Percentiles rank a stretch among this genome's conserved stretches.
Evolutionary conservation across 2,113 vertebrate species (phyloP).

Genomic region (Misgurnus anguillicaudatus): DNA sequence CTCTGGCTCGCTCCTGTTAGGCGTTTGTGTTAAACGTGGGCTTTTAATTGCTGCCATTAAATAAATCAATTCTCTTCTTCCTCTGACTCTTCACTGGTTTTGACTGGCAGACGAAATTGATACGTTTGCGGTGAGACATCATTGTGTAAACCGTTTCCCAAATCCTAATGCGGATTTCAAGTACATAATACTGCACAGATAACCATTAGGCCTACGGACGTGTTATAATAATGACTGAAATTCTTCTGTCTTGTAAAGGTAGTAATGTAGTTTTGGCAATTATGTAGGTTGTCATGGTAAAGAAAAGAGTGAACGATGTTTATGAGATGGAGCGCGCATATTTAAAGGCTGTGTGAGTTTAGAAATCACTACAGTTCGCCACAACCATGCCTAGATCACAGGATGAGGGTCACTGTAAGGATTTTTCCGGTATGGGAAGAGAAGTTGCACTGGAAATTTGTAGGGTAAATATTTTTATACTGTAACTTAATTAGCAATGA

Average conservation of each 20-base stretch:
- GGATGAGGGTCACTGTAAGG: constrained; percentile 69
- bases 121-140: constrained; percentile 59
- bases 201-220: constrained; percentile 68
- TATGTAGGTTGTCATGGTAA: constrained; percentile 75
- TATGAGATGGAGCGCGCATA: constrained; percentile 65
- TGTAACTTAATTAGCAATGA: neutral
- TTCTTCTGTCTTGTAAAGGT: constrained; percentile 65
- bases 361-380: constrained; percentile 10
- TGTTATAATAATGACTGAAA: constrained; percentile 67
- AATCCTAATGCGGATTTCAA: constrained; percentile 61
- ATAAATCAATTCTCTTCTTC: constrained; percentile 77
- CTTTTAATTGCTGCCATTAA: constrained; percentile 85
- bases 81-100: constrained; percentile 61
- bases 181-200: constrained; percentile 63
- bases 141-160: constrained; percentile 51
- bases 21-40: constrained; percentile 69
- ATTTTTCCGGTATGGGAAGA: constrained; percentile 66
- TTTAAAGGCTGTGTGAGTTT: constrained; percentile 64
- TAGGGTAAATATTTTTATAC: constrained; percentile 61
- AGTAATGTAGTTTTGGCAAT: constrained; percentile 62
- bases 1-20: constrained; percentile 72
- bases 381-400: constrained; percentile 72
- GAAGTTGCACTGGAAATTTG: constrained; percentile 60
- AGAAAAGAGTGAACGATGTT: constrained; percentile 70
- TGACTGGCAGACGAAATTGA: constrained; percentile 78